Conservation (phyloP, 2,113 vertebrate species). For the human (Homo sapiens) region GRCh38 chr5:102734501-102735000, state of each 20-base stretch:
- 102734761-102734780: not conserved
- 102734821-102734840: not conserved
- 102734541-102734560: conserved; percentile 23
- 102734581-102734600: conserved; percentile 54
- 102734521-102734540: conserved; percentile 50
- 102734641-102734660: not conserved
- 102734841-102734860: not conserved
- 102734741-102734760: conserved; percentile 12
- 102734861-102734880: not conserved
- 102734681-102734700: conserved; percentile 58
- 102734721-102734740: not conserved
- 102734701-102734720: not conserved
- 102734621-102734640: not conserved
- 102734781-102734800: not conserved
- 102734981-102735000: not conserved
- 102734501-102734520: conserved; percentile 57
- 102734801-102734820: not conserved
- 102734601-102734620: conserved; percentile 46
- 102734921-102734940: not conserved
- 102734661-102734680: conserved; percentile 55
- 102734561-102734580: conserved; percentile 5
- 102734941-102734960: not conserved
- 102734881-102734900: not conserved
- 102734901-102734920: not conserved
- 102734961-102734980: not conserved